Evolutionary conservation across 1,140 invertebrate species (phyloP).

Genomic region (Cotesia chilonis): DNA sequence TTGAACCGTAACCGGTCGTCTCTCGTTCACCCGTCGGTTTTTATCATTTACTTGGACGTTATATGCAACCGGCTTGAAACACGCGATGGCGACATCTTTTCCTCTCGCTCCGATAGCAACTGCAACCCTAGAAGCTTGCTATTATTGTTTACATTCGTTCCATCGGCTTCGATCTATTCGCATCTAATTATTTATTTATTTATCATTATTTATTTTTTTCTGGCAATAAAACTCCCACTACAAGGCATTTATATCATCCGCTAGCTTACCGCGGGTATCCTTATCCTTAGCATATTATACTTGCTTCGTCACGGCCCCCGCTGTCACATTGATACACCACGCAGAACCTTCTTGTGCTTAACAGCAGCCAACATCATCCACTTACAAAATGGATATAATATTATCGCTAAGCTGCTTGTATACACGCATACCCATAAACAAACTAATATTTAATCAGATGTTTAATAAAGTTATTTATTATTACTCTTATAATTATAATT

Average conservation of each 20-base stretch:
- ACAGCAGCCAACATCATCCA: not conserved
- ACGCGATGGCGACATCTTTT: slow-evolving; percentile 47
- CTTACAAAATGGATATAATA: too few relatives aligned
- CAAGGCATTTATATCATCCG: not conserved
- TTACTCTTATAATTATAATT: too few relatives aligned
- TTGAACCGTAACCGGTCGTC: slow-evolving; percentile 51
- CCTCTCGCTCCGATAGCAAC: slow-evolving; percentile 11
- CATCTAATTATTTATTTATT: too few relatives aligned
- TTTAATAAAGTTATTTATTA: too few relatives aligned
- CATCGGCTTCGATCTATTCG: too few relatives aligned
- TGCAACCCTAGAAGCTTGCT: too few relatives aligned
- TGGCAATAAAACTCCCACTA: slow-evolving; percentile 7
- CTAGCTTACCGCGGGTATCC: not conserved
- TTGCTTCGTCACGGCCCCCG: slow-evolving; percentile 36
- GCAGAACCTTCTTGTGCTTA: not conserved
- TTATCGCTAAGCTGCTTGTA: too few relatives aligned
- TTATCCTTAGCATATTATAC: not conserved
- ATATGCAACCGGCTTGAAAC: slow-evolving; percentile 53
- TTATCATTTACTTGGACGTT: slow-evolving; percentile 55
- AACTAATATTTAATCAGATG: too few relatives aligned
- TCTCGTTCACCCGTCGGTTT: slow-evolving; percentile 51
- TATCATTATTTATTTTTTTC: too few relatives aligned
- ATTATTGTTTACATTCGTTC: too few relatives aligned
- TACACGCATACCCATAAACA: too few relatives aligned
- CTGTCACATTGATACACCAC: slow-evolving; percentile 34